Evolutionary conservation across 1,140 invertebrate species (phyloP).

Genomic region (Scaptomyza hsui): DNA sequence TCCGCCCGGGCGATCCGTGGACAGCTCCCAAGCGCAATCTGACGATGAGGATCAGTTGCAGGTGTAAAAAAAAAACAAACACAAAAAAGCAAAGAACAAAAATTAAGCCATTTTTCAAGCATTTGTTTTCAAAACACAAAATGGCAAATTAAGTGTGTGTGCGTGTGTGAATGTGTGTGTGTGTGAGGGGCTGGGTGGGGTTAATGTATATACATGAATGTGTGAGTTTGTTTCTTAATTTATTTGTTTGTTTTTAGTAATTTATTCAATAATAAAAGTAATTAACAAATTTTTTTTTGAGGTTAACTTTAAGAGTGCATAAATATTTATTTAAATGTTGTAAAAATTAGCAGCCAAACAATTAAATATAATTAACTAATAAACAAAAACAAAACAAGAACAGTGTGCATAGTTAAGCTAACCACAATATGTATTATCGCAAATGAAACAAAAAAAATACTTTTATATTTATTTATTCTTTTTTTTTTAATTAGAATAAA

Average conservation of each 20-base stretch:
- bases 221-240: constrained; percentile 42
- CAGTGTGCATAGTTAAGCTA: constrained; percentile 53
- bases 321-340: constrained; percentile 73
- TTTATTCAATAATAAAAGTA: constrained; percentile 43
- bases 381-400: constrained; percentile 16
- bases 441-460: constrained; percentile 5
- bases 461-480: constrained; percentile 30
- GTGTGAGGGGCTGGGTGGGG: constrained; percentile 15
- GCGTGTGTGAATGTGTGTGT: constrained; percentile 3
- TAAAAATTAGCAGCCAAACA: constrained; percentile 75
- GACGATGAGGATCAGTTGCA: constrained; percentile 83
- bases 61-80: constrained; percentile 57
- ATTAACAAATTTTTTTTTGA: constrained; percentile 34
- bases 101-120: constrained; percentile 2
- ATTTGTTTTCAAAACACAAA: constrained; percentile 30
- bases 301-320: constrained; percentile 27
- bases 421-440: constrained; percentile 66
- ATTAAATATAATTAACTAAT: constrained; percentile 21
- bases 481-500: constrained; percentile 43
- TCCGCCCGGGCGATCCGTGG: constrained; percentile 79
- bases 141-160: not conserved
- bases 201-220: constrained; percentile 30
- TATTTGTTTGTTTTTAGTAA: constrained; percentile 66
- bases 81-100: not conserved
- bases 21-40: constrained; percentile 76